Evolutionary conservation across 2,797 vertebrate genomes (phyloP).

Genomic region (Hoplostethus mediterraneus): DNA sequence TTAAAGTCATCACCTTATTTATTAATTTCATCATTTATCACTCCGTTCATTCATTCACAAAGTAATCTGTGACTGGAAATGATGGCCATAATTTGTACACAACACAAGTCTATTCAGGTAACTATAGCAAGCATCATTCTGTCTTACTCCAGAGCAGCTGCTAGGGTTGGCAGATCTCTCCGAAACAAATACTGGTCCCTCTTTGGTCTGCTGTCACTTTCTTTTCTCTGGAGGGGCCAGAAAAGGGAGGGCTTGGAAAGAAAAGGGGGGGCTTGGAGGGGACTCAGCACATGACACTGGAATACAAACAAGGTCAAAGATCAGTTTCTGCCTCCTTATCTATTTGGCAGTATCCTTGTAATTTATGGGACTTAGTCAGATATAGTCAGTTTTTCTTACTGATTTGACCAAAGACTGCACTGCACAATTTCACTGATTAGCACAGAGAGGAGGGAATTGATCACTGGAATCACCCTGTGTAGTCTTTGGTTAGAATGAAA

Average conservation of each 20-base stretch:
- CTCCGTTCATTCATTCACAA: not conserved
- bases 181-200: constrained; percentile 29
- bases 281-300: constrained; percentile 51
- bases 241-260: constrained; percentile 7
- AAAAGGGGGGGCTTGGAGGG: not conserved
- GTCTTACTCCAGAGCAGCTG: constrained; percentile 64
- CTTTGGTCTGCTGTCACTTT: constrained; percentile 27
- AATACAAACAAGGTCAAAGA: constrained; percentile 52
- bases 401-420: too few species aligned
- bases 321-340: constrained; percentile 26
- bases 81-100: not conserved
- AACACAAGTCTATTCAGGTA: not conserved
- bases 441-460: too few species aligned
- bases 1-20: constrained; percentile 6
- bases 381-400: too few species aligned
- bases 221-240: constrained; percentile 19
- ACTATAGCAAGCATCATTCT: not conserved
- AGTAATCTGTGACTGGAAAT: not conserved
- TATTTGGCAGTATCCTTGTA: not conserved
- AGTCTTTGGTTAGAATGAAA: not conserved
- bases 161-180: constrained; percentile 12
- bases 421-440: too few species aligned
- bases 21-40: not conserved
- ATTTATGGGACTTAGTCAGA: not conserved
- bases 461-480: too few species aligned